Percentiles rank a stretch among this genome's conserved stretches.
Evolutionary conservation across 1,140 invertebrate genomes (phyloP).

Genomic region (Neodiprion virginianus): DNA sequence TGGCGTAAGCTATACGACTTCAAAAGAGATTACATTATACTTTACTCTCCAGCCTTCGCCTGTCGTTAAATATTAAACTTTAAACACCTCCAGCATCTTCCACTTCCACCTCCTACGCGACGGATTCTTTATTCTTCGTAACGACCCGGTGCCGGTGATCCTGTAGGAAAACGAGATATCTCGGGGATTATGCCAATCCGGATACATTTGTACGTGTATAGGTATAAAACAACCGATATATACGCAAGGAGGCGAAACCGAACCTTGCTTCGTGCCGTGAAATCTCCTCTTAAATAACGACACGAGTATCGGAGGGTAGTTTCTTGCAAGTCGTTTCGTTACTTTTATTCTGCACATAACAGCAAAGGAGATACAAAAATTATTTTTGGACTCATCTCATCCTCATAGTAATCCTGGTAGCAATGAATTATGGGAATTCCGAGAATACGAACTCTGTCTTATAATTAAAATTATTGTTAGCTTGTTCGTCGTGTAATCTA

Average conservation of each 20-base stretch:
- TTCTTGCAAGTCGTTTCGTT: too few relatives aligned
- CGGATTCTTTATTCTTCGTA: constrained; percentile 22
- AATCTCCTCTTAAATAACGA: not conserved
- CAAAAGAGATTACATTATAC: constrained; percentile 58
- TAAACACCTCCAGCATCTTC: constrained; percentile 34
- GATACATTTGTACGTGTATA: not conserved
- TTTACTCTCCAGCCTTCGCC: constrained; percentile 37
- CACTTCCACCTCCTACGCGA: constrained; percentile 25
- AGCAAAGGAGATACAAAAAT: too few relatives aligned
- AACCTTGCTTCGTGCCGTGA: not conserved
- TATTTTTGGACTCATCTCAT: too few relatives aligned
- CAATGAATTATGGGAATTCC: too few relatives aligned
- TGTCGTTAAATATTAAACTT: constrained; percentile 61
- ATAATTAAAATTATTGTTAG: too few relatives aligned
- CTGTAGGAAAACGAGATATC: constrained; percentile 54
- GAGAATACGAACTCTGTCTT: too few relatives aligned
- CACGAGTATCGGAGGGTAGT: too few relatives aligned
- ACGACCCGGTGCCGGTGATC: constrained; percentile 32
- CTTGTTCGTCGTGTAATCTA: too few relatives aligned
- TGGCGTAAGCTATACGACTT: constrained; percentile 56
- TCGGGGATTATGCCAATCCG: constrained; percentile 58
- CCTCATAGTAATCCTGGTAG: too few relatives aligned
- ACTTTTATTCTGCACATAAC: too few relatives aligned
- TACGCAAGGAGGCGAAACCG: not conserved
- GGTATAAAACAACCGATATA: not conserved